These are phyloP conservation scores for Zelleria hepariella DNA, from an alignment of 2,888 invertebrate species.

Conservation along the genomic window DNA sequence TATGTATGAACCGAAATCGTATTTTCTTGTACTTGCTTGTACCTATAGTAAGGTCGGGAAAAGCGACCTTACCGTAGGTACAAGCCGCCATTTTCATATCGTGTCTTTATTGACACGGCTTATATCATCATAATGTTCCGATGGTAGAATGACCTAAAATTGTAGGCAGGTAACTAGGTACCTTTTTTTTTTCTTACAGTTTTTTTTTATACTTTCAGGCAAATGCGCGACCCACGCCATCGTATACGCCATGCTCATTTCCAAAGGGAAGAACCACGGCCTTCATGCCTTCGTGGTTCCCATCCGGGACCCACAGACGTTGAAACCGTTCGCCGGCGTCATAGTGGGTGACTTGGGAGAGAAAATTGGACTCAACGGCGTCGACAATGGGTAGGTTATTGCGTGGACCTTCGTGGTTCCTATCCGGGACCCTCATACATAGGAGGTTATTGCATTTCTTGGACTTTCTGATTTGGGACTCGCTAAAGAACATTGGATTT, in stretches of 20 bases:
- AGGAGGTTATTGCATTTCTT: constrained; percentile 79
- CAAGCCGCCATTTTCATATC: no score
- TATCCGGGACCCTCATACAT: constrained; percentile 80
- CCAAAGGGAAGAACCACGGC: constrained; percentile 85
- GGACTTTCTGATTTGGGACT: constrained; percentile 89
- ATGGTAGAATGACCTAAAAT: no score
- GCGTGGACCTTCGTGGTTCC: constrained; percentile 94
- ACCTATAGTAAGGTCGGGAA: no score
- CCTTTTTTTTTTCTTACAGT: no score
- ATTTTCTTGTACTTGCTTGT: no score
- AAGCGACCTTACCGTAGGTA: no score
- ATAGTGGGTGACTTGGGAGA: constrained; percentile 93
- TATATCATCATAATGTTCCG: no score
- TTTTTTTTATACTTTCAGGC: constrained; percentile 49
- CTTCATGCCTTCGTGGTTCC: constrained; percentile 92
- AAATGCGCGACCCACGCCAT: constrained; percentile 89
- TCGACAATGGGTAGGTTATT: no score
- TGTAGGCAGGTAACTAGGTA: no score
- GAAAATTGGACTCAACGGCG: constrained; percentile 90
- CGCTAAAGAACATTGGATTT: constrained; percentile 94
- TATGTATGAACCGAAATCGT: no score
- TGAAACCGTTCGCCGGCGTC: constrained; percentile 82
- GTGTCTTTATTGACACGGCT: no score
- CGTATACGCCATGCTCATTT: constrained; percentile 90
- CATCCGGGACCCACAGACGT: constrained; percentile 80